Conservation (phyloP, 2,888 invertebrate species). For the Perizoma flavofasciatum region DNA sequence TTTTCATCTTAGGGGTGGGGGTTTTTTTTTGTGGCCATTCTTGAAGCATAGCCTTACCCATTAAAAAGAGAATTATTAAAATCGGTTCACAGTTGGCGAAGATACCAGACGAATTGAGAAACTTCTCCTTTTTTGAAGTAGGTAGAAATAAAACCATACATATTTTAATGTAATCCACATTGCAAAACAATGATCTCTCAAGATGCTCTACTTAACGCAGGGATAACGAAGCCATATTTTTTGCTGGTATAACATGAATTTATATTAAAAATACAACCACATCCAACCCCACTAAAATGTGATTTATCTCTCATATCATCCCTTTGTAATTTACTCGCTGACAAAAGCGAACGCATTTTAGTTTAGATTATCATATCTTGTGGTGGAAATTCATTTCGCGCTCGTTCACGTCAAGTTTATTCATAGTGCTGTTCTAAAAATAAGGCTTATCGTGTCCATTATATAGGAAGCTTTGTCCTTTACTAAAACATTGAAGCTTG, state of each 20-base stretch:
- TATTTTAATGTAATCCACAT: no score
- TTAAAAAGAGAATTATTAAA: background rate
- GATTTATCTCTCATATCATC: constrained; percentile 30
- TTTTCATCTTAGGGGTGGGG: no score
- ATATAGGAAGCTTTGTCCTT: constrained; percentile 6
- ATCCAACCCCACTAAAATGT: constrained; percentile 26
- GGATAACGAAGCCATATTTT: no score
- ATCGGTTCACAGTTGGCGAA: no score
- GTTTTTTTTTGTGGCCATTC: no score
- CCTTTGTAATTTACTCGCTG: constrained; percentile 37
- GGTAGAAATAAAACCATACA: no score
- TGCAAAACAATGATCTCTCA: no score
- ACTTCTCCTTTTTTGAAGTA: no score
- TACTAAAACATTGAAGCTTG: background rate
- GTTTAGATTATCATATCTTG: constrained; percentile 44
- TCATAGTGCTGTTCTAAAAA: constrained; percentile 29
- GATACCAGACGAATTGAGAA: background rate
- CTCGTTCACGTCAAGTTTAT: constrained; percentile 29
- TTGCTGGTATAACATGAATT: no score
- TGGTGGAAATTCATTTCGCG: constrained; percentile 45
- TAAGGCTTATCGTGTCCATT: constrained; percentile 30
- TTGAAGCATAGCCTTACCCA: no score
- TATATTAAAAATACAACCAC: constrained; percentile 9
- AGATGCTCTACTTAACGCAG: no score
- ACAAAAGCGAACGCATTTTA: constrained; percentile 42